Percentiles rank a stretch among this genome's conserved stretches.
Conservation (phyloP, 2,888 invertebrate genomes). For the Dasypogon diadema region DNA sequence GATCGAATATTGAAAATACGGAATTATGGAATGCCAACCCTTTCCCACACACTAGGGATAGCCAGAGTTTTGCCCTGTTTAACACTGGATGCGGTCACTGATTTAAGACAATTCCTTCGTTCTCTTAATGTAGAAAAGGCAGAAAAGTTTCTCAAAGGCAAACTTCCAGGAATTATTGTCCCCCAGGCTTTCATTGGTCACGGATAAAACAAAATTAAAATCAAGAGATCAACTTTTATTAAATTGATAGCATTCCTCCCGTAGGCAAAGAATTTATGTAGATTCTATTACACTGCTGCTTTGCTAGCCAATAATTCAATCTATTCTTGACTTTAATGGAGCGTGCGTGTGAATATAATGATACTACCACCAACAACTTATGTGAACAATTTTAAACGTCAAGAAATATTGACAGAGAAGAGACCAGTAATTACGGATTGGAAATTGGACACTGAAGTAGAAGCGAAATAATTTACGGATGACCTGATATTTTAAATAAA, state of each 20-base stretch:
- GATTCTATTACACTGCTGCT: background rate
- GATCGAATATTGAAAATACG: conserved; percentile 46
- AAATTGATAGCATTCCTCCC: conserved; percentile 43
- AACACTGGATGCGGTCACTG: conserved; percentile 27
- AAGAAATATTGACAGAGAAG: conserved; percentile 1
- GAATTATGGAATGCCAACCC: conserved; percentile 45
- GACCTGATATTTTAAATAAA: conserved; percentile 27
- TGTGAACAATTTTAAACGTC: too few species aligned
- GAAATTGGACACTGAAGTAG: conserved; percentile 30
- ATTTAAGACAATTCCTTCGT: conserved; percentile 9
- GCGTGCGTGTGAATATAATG: too few species aligned
- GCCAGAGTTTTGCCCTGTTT: background rate
- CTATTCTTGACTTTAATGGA: too few species aligned
- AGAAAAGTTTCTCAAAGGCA: conserved; percentile 41
- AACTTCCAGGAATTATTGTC: conserved; percentile 46
- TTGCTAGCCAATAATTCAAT: too few species aligned
- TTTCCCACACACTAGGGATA: conserved; percentile 24
- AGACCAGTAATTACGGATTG: conserved; percentile 15
- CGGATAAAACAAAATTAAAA: conserved; percentile 46
- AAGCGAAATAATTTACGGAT: conserved; percentile 27
- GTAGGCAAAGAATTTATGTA: conserved; percentile 6
- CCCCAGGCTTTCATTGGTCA: conserved; percentile 40
- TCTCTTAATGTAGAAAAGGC: conserved; percentile 12
- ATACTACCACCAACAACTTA: too few species aligned
- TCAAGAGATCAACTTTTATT: conserved; percentile 30